Evolutionary conservation across 2,888 invertebrate genomes (phyloP).

Genomic region (Aphodius sticticus): DNA sequence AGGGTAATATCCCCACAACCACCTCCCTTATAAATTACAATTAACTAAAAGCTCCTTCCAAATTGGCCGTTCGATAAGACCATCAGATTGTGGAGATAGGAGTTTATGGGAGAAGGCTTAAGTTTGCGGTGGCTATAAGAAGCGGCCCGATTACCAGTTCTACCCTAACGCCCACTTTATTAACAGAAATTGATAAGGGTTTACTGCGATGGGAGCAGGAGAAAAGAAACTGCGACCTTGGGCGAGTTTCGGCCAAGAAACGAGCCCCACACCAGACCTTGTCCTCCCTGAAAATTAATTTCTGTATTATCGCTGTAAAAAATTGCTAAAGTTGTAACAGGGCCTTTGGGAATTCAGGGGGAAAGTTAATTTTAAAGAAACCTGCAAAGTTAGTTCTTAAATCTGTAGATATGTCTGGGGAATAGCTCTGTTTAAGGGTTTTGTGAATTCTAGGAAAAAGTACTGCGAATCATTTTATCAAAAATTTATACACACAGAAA

Average conservation of each 20-base stretch:
- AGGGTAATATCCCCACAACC: neutral
- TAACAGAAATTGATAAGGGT: constrained; percentile 4
- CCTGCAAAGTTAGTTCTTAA: neutral
- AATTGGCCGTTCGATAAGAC: neutral
- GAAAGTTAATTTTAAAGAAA: neutral
- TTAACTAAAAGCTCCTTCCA: neutral
- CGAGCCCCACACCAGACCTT: neutral
- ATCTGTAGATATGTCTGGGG: neutral
- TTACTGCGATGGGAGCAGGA: neutral
- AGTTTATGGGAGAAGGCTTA: neutral
- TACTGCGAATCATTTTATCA: neutral
- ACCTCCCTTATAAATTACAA: neutral
- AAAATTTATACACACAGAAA: no score
- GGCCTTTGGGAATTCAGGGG: neutral
- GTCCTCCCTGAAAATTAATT: neutral
- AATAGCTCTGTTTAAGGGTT: neutral
- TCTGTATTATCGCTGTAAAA: neutral
- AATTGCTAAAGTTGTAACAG: neutral
- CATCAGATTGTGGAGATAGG: neutral
- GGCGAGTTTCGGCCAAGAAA: neutral
- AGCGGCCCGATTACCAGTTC: neutral
- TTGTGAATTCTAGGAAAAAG: neutral
- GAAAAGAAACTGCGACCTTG: neutral
- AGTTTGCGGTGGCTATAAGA: neutral
- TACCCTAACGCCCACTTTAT: neutral